A percentile compares a stretch with the other conserved stretches of the same genome.
These are phyloP conservation scores for Thomomys bottae DNA, from an alignment of 2,113 vertebrate genomes.

Conservation along the genomic window DNA sequence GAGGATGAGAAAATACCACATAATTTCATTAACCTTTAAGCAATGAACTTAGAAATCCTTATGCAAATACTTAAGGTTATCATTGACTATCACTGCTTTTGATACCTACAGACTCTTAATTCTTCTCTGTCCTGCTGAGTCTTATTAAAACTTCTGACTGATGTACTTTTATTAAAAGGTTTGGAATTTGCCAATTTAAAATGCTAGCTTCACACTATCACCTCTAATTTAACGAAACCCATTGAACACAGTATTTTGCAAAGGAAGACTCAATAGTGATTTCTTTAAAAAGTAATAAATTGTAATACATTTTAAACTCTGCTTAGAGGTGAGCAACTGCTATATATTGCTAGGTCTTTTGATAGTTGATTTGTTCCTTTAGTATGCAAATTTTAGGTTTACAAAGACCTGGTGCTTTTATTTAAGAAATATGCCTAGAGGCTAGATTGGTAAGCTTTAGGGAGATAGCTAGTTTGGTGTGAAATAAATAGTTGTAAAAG, in stretches of 20 bases:
- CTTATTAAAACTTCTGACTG: slow-evolving; percentile 57
- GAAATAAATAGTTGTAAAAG: slow-evolving; percentile 98
- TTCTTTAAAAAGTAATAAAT: slow-evolving; percentile 75
- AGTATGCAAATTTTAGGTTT: slow-evolving; percentile 95
- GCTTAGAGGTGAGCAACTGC: slow-evolving; percentile 87
- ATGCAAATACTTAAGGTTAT: slow-evolving; percentile 68
- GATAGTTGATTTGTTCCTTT: slow-evolving; percentile 89
- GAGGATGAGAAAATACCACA: slow-evolving; percentile 63
- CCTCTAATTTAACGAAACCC: slow-evolving; percentile 48
- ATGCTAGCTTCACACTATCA: slow-evolving; percentile 50
- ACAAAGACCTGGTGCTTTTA: slow-evolving; percentile 95
- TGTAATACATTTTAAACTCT: slow-evolving; percentile 82
- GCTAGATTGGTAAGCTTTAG: slow-evolving; percentile 91
- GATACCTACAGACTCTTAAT: slow-evolving; percentile 65
- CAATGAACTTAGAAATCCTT: slow-evolving; percentile 71
- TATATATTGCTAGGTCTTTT: slow-evolving; percentile 86
- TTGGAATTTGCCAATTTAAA: slow-evolving; percentile 77
- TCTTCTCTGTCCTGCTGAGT: slow-evolving; percentile 71
- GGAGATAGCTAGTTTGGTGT: slow-evolving; percentile 91
- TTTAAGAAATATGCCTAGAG: slow-evolving; percentile 95
- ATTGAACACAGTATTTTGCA: slow-evolving; percentile 69
- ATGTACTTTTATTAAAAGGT: slow-evolving; percentile 75
- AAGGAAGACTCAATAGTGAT: slow-evolving; percentile 56
- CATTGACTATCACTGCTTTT: slow-evolving; percentile 66
- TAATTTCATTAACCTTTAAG: slow-evolving; percentile 73